Conservation (phyloP, 2,888 invertebrate genomes). For the Sarcophaga carnaria region DNA sequence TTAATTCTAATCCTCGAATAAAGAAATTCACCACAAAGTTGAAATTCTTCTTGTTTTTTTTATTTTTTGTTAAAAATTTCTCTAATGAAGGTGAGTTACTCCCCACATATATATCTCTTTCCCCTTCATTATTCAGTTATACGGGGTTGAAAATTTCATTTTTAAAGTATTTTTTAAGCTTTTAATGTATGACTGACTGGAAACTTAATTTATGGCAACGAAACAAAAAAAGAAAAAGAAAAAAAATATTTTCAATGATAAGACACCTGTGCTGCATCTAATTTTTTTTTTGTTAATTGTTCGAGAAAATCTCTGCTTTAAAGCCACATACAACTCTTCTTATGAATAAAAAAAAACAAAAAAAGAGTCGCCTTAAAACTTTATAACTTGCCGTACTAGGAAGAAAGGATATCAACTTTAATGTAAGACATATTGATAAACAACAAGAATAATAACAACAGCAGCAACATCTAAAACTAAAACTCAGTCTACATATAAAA, state of each 20-base stretch:
- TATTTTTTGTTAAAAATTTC: too few species aligned
- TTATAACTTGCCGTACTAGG: neutral
- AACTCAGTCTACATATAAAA: neutral
- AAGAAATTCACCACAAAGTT: slow-evolving; percentile 54
- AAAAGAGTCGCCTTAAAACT: neutral
- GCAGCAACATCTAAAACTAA: neutral
- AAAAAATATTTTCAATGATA: slow-evolving; percentile 4
- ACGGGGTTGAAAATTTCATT: neutral
- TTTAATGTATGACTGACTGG: neutral
- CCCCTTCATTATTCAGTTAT: neutral
- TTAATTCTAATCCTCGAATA: too few species aligned
- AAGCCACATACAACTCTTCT: neutral
- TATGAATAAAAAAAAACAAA: too few species aligned
- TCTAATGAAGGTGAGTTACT: neutral
- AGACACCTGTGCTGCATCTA: slow-evolving; percentile 32
- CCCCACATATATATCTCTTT: neutral
- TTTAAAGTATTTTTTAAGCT: slow-evolving; percentile 52
- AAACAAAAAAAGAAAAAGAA: too few species aligned
- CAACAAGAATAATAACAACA: too few species aligned
- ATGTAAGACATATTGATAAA: neutral
- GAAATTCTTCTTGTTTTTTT: neutral
- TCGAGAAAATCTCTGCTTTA: slow-evolving; percentile 2
- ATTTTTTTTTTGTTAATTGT: neutral
- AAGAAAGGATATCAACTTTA: neutral
- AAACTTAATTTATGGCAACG: slow-evolving; percentile 28